Base-by-base conservation (phyloP, 2,113 vertebrate species). In the Hippocampus mohnikei region DNA sequence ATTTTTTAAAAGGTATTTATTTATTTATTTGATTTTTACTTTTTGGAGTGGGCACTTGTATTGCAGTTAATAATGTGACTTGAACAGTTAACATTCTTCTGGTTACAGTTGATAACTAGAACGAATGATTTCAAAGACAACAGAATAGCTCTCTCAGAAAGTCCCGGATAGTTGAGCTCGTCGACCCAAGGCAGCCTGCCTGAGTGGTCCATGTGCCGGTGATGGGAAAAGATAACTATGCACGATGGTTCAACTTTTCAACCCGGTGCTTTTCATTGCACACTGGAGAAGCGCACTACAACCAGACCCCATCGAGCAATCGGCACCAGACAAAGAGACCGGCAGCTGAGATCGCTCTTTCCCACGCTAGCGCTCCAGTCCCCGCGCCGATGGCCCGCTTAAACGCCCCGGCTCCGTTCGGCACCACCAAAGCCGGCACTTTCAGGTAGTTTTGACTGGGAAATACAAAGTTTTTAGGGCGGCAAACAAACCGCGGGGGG, bases 271-370 rank as follows among this genome's bases (percentile, higher is more conserved):
- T n/a, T 41, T 62, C 27, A 16, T 8, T 60, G 29, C 58, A 52
- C 48, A 23, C 55, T 8, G 23, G 8, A 55, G 9, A 23, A 23
- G n/a, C 48, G 48, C 48, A 15, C 18, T 52, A 44, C 18, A n/a
- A n/a, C 12, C 11, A 58, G 58, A 33, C 58, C 58, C 58, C 15
- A 7, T 33, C 69, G 78, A 86, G 87, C 82, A 81, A 85, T 78
- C 84, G 89, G 75, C 29, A 71, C 78, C 80, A 87, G 84, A 90
- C 89, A 90, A 90, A 90, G 86, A 81, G 81, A 84, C 71, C 18
- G 75, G 70, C 75, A 70, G 83, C 83, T 85, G 55, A 72, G n/a
- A 81, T 77, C 71, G 58, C 40, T 53, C 56, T 33, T 75, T 81
- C 87, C 79, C 78, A 82, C 72, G 5, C 72, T 71, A 59, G 60